Base-by-base conservation (phyloP, 2,797 vertebrate genomes). In the Silurus aristotelis region DNA sequence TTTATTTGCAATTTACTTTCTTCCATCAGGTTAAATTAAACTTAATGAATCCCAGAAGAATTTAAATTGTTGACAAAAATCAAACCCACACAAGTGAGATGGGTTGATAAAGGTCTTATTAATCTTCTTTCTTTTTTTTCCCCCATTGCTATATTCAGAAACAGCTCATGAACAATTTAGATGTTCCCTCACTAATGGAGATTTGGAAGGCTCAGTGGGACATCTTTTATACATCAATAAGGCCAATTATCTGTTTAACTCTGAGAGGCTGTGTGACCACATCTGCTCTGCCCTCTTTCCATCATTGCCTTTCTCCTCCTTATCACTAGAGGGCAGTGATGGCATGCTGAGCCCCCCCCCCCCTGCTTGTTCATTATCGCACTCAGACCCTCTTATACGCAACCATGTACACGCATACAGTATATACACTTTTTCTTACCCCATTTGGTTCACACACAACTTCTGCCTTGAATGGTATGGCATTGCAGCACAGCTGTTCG, bases 221-320 rank as follows among this genome's bases (percentile, higher is more conserved):
- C 95, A 96, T 97, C 96, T 98, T 98, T 99, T 97, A 99, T 96
- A 96, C 96, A 97, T 98, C 96, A 97, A 97, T 97, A 98, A 98
- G 96, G 96, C 96, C 97, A 98, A 99, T 99, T 99, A 99, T 98
- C 96, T 97, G 95, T 97, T 99, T 99, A 99, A 97, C 95, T 94
- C 95, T 93, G 94, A 95, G 96, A 95, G 83, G 95, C 95, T 94
- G 95, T 97, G 95, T 97, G 95, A 88, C 92, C 91, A 92, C 91
- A 95, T 95, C 94, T 95, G 94, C 95, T 94, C 89, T 93, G 91
- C 93, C 91, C 90, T 90, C 89, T 87, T 91, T 89, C 84, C 82
- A 84, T 71, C 86, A 60, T 14, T 84, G 63, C 46, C 71, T 55
- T 86, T 77, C 80, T 82, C 86, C 85, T 86, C 87, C 84, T 91